Evolutionary conservation across 2,888 invertebrate genomes (phyloP).

Genomic region (Lacanobia wlatinum): DNA sequence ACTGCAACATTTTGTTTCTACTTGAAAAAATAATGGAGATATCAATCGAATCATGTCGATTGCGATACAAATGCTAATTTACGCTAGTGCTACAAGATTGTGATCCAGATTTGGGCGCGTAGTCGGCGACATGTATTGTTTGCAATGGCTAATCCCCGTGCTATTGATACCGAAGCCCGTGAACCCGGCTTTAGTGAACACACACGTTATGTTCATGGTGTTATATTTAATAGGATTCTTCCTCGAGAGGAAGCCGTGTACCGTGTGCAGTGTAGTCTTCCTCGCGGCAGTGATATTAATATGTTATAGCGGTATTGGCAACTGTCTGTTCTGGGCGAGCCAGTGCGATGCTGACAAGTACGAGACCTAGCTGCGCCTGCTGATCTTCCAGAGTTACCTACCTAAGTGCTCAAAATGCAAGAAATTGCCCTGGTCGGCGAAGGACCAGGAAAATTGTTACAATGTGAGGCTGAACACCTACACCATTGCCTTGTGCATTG

Average conservation of each 20-base stretch:
- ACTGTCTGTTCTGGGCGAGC: constrained; percentile 97
- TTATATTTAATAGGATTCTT: constrained; percentile 99
- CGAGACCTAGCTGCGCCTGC: constrained; percentile 81
- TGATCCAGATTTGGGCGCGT: constrained; percentile 58
- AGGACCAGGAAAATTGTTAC: constrained; percentile 66
- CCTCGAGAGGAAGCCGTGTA: constrained; percentile 98
- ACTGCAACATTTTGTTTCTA: constrained; percentile 60
- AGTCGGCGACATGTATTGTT: constrained; percentile 95
- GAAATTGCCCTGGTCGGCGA: constrained; percentile 73
- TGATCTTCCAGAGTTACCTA: constrained; percentile 75
- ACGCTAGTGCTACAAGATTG: constrained; percentile 68
- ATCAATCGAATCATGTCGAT: constrained; percentile 80
- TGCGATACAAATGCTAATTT: constrained; percentile 72
- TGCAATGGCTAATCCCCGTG: constrained; percentile 99
- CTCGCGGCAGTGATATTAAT: constrained; percentile 97
- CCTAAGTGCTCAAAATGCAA: constrained; percentile 82
- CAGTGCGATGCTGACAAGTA: constrained; percentile 94
- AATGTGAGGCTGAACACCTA: constrained; percentile 58
- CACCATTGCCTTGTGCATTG: constrained; percentile 59
- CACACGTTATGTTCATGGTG: constrained; percentile 99
- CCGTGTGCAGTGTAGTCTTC: constrained; percentile 98
- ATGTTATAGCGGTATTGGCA: constrained; percentile 98
- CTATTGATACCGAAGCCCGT: constrained; percentile 99
- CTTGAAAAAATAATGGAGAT: constrained; percentile 72
- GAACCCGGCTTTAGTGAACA: constrained; percentile 98